Evolutionary conservation across 1,140 invertebrate genomes (phyloP), one percentile per base, ranked within the genome.

Genomic region (Brachionus rotundiformis): DNA sequence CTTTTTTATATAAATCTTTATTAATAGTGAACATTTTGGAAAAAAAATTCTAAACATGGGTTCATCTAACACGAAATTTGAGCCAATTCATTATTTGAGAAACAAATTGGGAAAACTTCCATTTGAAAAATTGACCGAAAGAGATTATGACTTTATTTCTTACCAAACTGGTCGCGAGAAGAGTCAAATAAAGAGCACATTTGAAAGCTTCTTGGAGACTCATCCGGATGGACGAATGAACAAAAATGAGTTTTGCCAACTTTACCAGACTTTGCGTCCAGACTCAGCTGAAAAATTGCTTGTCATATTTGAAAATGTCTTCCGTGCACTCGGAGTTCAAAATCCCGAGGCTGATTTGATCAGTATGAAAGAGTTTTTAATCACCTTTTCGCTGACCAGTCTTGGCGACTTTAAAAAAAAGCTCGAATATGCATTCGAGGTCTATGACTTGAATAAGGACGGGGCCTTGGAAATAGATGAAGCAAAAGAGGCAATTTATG

Each of bases 171-270:
- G 27, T 33, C 44, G 39, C 7, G 73, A 77, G 5, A 44, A 33
- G 29, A 19, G 8, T 0, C 33, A 77, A 49, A 19, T 77, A 7
- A 44, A 47, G 7, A n/a, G 49, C 5, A n/a, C 11, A 29, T 23
- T 77, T 33, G 41, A 49, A 11, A 27, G 33, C 13, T 59, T 54
- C 3, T n/a, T 77, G 19, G 39, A 29, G 16, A 77, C 73, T 6
- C 73, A 80, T 80, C 33, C 49, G 6, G 76, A 80, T 39, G 76
- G 76, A 41, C 76, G 49, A 16, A 54, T 80, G 29, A 59, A 80
- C 23, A 27, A 31, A 36, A 61, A 13, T 13, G 76, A 80, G 23
- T 80, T 16, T 61, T 59, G 47, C n/a, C 13, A 59, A 19, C 29
- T 80, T 29, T 80, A 31, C 36, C 36, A 23, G 5, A 39, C 6